Conservation (phyloP, 1,140 invertebrate genomes). For the Steinernema khuongi region DNA sequence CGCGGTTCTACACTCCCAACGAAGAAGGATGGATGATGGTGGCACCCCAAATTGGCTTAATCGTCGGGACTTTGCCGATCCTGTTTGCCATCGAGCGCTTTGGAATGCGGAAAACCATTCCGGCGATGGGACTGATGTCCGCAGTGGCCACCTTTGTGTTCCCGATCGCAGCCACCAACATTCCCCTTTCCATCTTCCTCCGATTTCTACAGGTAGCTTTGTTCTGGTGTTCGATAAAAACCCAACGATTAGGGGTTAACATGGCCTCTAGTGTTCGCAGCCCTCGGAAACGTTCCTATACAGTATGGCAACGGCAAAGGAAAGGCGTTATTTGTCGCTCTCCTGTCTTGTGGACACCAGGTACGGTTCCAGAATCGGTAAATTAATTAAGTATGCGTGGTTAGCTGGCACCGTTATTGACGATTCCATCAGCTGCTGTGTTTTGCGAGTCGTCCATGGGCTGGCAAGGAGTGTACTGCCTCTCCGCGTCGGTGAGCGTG, state of each 20-base stretch:
- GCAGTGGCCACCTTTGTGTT: background rate
- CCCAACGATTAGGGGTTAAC: background rate
- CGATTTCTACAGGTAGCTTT: background rate
- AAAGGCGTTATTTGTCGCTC: background rate
- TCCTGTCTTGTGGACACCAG: background rate
- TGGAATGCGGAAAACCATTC: background rate
- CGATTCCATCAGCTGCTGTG: background rate
- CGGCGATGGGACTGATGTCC: background rate
- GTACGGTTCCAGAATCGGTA: background rate
- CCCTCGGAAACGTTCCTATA: background rate
- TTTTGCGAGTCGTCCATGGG: background rate
- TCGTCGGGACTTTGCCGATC: background rate
- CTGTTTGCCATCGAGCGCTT: background rate
- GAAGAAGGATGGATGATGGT: conserved; percentile 6
- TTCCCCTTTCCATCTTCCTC: background rate
- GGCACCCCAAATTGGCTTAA: background rate
- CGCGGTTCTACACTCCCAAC: background rate
- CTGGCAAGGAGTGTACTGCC: background rate
- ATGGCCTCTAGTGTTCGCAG: background rate
- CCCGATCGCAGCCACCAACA: background rate
- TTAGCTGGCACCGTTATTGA: background rate
- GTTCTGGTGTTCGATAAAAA: background rate
- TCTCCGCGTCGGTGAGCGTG: no score
- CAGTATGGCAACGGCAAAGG: background rate
- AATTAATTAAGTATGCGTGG: background rate